Conservation (phyloP, 2,888 invertebrate genomes). For the Meandrusa payeni region DNA sequence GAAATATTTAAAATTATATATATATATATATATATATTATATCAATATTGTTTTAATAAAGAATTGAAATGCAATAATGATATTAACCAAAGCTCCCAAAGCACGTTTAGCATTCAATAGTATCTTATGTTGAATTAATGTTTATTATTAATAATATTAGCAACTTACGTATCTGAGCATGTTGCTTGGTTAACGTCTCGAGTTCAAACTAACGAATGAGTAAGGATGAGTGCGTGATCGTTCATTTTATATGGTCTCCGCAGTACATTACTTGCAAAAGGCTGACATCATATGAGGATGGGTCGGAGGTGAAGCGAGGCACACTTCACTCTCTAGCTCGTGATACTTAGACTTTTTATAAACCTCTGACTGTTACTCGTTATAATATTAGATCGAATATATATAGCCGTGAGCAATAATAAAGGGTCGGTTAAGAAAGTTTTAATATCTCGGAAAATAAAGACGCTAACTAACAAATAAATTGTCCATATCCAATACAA, state of each 20-base stretch:
- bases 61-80: no score
- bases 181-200: conserved; percentile 69
- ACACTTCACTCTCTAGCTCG: conserved; percentile 36
- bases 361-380: conserved; percentile 38
- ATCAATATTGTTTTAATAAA: no score
- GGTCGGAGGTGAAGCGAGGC: conserved; percentile 42
- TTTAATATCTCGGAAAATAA: no score
- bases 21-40: no score
- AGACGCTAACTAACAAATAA: no score
- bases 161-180: conserved; percentile 78
- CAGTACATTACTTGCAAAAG: conserved; percentile 60
- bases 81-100: no score
- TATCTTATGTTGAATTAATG: background rate
- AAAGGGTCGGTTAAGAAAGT: no score
- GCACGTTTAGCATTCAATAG: no score
- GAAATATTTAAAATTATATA: no score
- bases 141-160: conserved; percentile 31
- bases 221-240: conserved; percentile 61
- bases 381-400: no score
- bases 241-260: conserved; percentile 73
- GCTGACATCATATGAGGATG: conserved; percentile 70
- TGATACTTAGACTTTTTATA: conserved; percentile 53
- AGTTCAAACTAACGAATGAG: conserved; percentile 77
- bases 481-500: no score
- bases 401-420: no score